phyloP scores from a whole-genome alignment of 2,888 invertebrate species.

The Ctenicera cuprea region DNA sequence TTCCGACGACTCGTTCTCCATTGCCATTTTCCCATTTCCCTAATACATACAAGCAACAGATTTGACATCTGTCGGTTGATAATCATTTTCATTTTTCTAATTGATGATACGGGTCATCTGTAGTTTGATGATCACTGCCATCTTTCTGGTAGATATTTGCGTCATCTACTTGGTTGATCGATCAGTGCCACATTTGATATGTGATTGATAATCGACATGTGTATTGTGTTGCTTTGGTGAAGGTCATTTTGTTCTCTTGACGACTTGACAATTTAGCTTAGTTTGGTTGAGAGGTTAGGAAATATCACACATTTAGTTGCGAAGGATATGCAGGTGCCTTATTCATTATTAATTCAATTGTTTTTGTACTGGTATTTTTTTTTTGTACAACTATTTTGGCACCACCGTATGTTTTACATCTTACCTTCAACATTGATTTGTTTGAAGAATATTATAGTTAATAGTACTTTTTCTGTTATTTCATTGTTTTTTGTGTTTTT shows the following conservation, averaged over 20 bases:
- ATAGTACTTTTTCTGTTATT: constrained; percentile 8
- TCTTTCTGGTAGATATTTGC: no score
- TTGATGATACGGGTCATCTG: no score
- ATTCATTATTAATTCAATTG: constrained; percentile 38
- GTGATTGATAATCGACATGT: not conserved
- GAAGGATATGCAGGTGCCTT: constrained; percentile 49
- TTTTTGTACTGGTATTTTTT: constrained; percentile 13
- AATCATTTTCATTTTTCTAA: not conserved
- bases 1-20: constrained; percentile 30
- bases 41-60: no score
- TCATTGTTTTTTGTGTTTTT: constrained; percentile 6
- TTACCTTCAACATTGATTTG: not conserved
- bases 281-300: constrained; percentile 15
- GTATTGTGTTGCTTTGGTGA: not conserved
- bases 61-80: no score
- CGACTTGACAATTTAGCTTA: not conserved
- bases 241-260: not conserved
- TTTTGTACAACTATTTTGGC: constrained; percentile 1
- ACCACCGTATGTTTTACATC: constrained; percentile 1
- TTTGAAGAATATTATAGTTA: not conserved
- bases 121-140: no score
- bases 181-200: no score
- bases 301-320: constrained; percentile 17
- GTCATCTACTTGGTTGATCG: not conserved
- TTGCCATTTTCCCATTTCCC: constrained; percentile 5